phyloP scores from a whole-genome alignment of 2,888 invertebrate genomes.

The Ormia ochracea region DNA sequence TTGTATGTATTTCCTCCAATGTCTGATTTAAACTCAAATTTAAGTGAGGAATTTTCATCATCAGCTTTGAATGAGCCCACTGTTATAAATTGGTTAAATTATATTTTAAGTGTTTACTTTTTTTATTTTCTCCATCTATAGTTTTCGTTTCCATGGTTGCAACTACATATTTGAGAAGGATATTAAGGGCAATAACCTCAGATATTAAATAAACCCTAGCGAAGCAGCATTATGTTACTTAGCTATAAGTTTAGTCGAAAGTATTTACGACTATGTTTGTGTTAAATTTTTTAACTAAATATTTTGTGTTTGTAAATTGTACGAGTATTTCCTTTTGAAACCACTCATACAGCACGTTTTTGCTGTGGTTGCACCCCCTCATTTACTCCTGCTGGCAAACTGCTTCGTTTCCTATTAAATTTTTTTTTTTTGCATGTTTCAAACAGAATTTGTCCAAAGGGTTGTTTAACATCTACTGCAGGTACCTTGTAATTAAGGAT shows the following conservation, averaged over 20 bases:
- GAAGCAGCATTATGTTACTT: not conserved
- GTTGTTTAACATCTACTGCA: slow-evolving; percentile 54
- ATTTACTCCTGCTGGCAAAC: slow-evolving; percentile 42
- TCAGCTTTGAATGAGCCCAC: no score
- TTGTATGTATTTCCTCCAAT: no score
- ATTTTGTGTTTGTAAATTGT: not conserved
- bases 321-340: slow-evolving; percentile 21
- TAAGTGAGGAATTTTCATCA: no score
- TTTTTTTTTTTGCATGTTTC: slow-evolving; percentile 5
- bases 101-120: not conserved
- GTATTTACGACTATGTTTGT: not conserved
- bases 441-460: slow-evolving; percentile 33
- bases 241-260: not conserved
- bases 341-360: not conserved
- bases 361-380: slow-evolving; percentile 32
- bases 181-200: slow-evolving; percentile 18
- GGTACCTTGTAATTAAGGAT: slow-evolving; percentile 55
- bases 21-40: no score
- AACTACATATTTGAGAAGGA: not conserved
- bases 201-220: not conserved
- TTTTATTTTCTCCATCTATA: not conserved
- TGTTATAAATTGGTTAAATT: not conserved
- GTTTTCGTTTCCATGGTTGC: not conserved
- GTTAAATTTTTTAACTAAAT: not conserved
- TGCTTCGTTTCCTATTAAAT: slow-evolving; percentile 47